phyloP scores from a whole-genome alignment of 2,797 vertebrate species.

The Gallirallus australis region DNA sequence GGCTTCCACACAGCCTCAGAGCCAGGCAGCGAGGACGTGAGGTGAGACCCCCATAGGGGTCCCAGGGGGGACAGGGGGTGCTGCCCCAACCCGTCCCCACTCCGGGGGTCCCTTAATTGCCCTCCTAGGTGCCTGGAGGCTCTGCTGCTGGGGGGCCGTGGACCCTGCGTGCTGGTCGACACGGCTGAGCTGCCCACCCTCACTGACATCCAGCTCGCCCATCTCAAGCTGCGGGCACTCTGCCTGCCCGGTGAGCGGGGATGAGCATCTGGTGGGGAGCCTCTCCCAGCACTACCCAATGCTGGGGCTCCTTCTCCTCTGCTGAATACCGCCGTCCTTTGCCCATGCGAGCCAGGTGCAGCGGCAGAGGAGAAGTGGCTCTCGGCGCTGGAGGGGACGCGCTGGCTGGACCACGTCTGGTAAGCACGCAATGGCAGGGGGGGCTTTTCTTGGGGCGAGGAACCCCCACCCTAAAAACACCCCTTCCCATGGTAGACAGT shows the following conservation, averaged over 20 bases:
- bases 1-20: conserved; percentile 91
- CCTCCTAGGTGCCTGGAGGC: conserved; percentile 86
- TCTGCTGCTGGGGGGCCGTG: conserved; percentile 88
- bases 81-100: background rate
- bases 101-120: background rate
- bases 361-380: conserved; percentile 93
- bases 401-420: conserved; percentile 91
- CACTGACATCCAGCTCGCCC: conserved; percentile 78
- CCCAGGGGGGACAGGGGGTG: background rate
- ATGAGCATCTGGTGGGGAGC: accelerated
- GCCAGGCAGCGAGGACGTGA: conserved; percentile 90
- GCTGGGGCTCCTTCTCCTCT: too few relatives aligned
- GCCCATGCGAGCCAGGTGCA: background rate
- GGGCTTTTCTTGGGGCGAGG: background rate
- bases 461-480: background rate
- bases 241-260: conserved; percentile 87
- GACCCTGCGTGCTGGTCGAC: conserved; percentile 89
- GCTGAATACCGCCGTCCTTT: background rate
- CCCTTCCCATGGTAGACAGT: too few relatives aligned
- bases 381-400: conserved; percentile 90
- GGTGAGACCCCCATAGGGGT: conserved; percentile 69
- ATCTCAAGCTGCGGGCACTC: conserved; percentile 86
- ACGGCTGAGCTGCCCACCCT: conserved; percentile 81
- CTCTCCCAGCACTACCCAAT: accelerated
- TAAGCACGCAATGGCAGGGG: conserved; percentile 31